Evolutionary conservation across 2,113 vertebrate species (phyloP), one percentile per base, ranked within the genome.

Genomic region (Erpornis zantholeuca): DNA sequence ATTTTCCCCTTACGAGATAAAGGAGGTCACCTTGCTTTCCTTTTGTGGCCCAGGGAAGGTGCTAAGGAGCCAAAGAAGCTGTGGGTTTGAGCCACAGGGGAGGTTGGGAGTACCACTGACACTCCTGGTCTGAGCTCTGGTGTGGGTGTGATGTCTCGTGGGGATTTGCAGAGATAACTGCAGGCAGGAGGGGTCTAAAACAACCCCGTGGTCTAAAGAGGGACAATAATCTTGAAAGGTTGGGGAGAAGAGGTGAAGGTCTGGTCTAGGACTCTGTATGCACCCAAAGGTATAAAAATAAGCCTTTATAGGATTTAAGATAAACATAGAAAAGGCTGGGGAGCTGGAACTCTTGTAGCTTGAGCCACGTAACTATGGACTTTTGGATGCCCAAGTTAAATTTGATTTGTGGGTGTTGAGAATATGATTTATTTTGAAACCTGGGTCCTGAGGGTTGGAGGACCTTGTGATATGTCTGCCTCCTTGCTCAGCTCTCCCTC

Each of bases 191-290:
- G 50, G 24, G 8, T 53, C 27, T 52, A 20, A 71, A 91, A 60
- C 38, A 15, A 33, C 28, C 33, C 16, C 40, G 12, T 66, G 29
- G 11, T 45, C 22, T 68, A 28, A 18, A 68, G 18, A 86, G 33
- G 35, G 15, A 2, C 2, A 36, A 25, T 22, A 10, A 2, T 61
- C 2, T 22, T 56, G 6, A 70, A 82, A 57, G 4, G 9, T 0
- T 53, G 22, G 17, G 61, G 47, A 52, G 8, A 76, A 54, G 8
- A 71, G 15, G 6, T 42, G 9, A 11, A 50, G 6, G 6, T 28
- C 21, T 68, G 8, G 3, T 60, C 35, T 50, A 68, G 35, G 4
- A 86, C 8, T n/a, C 4, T 38, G 3, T 38, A 5, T 0, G 0
- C 36, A 11, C 20, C 21, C 14, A 15, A 33, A 59, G 24, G 4